phyloP scores from a whole-genome alignment of 1,140 invertebrate genomes.

The Bombus turneri region DNA sequence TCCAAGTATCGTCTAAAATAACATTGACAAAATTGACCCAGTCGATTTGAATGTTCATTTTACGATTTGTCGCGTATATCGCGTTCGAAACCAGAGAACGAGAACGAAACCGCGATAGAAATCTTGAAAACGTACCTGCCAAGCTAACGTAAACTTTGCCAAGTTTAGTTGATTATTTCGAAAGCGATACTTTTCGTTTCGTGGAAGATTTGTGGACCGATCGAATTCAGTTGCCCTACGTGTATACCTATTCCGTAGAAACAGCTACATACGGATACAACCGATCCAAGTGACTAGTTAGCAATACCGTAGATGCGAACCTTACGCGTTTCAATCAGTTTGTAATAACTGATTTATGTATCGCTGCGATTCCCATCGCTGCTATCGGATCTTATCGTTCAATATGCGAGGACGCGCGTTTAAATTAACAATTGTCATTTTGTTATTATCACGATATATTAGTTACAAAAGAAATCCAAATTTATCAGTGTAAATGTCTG shows the following conservation, averaged over 20 bases:
- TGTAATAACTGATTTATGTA: background rate
- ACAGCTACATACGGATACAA: no score
- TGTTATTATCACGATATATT: no score
- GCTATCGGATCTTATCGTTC: background rate
- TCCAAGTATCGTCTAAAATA: background rate
- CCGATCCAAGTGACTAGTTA: background rate
- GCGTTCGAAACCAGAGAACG: no score
- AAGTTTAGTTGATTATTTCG: background rate
- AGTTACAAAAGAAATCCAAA: background rate
- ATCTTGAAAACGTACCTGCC: no score
- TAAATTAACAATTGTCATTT: background rate
- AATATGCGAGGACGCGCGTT: background rate
- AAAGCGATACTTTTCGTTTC: background rate
- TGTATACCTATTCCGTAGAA: background rate
- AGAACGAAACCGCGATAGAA: no score
- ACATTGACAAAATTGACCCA: background rate
- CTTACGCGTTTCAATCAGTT: background rate
- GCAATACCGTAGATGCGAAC: background rate
- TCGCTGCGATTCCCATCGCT: background rate
- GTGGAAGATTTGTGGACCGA: background rate
- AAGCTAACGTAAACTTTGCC: no score
- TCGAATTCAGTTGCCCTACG: background rate
- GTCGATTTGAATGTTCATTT: background rate
- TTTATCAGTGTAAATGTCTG: no score
- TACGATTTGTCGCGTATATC: no score